A percentile compares a stretch with the other conserved stretches of the same genome.
These are phyloP conservation scores for Glaucopsyche alexis DNA, from an alignment of 2,888 invertebrate genomes.

Conservation along the genomic window DNA sequence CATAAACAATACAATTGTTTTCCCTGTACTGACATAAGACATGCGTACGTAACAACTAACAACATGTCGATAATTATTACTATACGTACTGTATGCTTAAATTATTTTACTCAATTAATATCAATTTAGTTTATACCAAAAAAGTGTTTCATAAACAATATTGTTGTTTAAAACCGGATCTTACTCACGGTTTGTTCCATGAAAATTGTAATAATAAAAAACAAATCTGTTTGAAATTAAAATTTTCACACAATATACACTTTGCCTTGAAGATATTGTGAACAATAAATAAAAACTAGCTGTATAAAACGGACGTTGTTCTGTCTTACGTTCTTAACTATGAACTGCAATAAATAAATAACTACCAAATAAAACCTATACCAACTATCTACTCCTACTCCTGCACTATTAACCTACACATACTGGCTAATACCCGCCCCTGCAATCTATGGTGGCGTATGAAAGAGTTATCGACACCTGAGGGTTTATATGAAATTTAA, in stretches of 20 bases:
- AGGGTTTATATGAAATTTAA: no score
- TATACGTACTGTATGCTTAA: not conserved
- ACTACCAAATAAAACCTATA: no score
- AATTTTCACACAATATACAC: not conserved
- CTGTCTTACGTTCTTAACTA: no score
- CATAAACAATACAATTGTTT: not conserved
- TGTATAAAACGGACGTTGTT: no score
- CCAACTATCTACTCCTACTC: no score
- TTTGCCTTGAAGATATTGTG: not conserved
- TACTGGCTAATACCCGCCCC: no score
- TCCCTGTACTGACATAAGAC: not conserved
- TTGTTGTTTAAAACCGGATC: not conserved
- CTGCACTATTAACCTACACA: no score
- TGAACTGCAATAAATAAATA: no score
- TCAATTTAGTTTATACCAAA: not conserved
- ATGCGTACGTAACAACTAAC: slow-evolving; percentile 20
- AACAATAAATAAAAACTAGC: no score
- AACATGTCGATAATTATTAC: not conserved
- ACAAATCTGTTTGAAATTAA: not conserved
- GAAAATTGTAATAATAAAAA: not conserved
- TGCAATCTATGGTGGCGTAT: no score
- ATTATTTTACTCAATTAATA: not conserved
- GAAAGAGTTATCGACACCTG: no score
- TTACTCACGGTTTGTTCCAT: not conserved
- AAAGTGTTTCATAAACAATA: not conserved